Conservation (phyloP, 2,888 invertebrate genomes). For the Andrena bucephala region DNA sequence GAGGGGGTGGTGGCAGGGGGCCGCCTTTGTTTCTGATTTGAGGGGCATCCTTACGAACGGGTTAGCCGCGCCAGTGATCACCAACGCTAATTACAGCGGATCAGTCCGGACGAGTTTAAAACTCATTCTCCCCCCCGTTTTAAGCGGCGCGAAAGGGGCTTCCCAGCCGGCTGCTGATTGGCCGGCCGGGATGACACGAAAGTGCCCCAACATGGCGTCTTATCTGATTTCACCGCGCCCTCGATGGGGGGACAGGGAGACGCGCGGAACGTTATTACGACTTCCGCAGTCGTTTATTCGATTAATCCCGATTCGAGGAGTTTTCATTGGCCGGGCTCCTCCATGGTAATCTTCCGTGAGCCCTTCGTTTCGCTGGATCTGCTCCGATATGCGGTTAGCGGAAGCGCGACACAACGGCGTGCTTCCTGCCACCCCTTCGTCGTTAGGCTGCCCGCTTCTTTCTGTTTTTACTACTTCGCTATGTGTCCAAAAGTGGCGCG, state of each 20-base stretch:
- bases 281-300: constrained; percentile 61
- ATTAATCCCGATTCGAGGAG: constrained; percentile 62
- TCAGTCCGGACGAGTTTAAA: constrained; percentile 83
- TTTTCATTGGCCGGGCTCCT: constrained; percentile 18
- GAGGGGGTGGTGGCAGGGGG: constrained; percentile 57
- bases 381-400: constrained; percentile 10
- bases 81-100: constrained; percentile 84
- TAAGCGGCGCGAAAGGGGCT: constrained; percentile 81
- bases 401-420: constrained; percentile 9
- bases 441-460: neutral
- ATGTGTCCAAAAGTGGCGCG: too few relatives aligned
- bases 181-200: constrained; percentile 82
- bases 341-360: constrained; percentile 40
- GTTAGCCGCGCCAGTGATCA: constrained; percentile 84
- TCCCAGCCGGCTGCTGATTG: constrained; percentile 81
- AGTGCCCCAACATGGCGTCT: constrained; percentile 84
- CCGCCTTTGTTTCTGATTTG: constrained; percentile 82
- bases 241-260: constrained; percentile 54
- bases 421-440: neutral
- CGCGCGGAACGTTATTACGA: constrained; percentile 67
- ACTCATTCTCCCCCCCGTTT: constrained; percentile 80
- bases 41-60: constrained; percentile 84
- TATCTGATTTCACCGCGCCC: constrained; percentile 80
- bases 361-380: constrained; percentile 25
- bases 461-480: neutral